phyloP scores from a whole-genome alignment of 1,140 invertebrate genomes.

The Zophobas morio region DNA sequence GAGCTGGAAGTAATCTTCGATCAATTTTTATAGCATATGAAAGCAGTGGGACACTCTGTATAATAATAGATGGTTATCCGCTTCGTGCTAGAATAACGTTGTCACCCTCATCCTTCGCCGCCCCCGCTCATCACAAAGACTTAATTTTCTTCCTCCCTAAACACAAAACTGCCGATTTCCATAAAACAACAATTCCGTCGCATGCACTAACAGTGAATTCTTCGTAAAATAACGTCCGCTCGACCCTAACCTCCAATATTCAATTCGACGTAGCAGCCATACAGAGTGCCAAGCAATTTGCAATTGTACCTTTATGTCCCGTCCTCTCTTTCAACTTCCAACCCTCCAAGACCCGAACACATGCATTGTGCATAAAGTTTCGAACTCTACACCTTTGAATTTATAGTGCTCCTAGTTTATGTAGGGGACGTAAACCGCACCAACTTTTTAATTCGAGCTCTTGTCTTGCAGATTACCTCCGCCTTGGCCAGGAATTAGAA shows the following conservation, averaged over 20 bases:
- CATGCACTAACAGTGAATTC: neutral
- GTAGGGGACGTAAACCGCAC: neutral
- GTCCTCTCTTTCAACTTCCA: neutral
- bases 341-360: neutral
- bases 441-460: neutral
- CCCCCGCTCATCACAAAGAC: neutral
- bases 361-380: slow-evolving; percentile 10
- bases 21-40: too few relatives aligned
- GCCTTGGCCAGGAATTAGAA: neutral
- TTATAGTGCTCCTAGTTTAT: neutral
- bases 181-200: neutral
- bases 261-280: neutral
- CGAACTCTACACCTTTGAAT: slow-evolving; percentile 4
- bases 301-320: slow-evolving; percentile 5
- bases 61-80: too few relatives aligned
- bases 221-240: neutral
- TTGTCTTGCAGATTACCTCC: neutral
- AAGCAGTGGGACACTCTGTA: too few relatives aligned
- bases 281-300: neutral
- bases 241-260: neutral
- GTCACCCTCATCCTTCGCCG: neutral
- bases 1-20: too few relatives aligned
- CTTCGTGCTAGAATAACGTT: too few relatives aligned
- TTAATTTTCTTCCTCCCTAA: too few relatives aligned
- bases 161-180: neutral